phyloP scores from a whole-genome alignment of 23 tunicate genomes.

The Styela clava region DNA sequence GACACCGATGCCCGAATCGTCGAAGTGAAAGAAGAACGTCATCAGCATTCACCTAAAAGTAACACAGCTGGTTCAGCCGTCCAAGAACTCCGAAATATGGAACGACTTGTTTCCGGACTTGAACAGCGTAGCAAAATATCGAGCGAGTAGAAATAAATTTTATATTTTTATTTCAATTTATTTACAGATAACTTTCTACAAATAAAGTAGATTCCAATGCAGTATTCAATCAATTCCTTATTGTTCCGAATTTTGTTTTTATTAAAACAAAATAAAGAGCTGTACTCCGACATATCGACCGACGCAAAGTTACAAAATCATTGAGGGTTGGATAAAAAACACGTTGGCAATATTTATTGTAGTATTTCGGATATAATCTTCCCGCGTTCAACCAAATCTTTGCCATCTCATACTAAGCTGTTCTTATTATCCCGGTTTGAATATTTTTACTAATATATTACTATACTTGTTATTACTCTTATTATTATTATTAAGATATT shows the following conservation, averaged over 20 bases:
- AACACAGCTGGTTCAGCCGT: slow-evolving; percentile 6
- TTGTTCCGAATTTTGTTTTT: slow-evolving; percentile 8
- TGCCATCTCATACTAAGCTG: neutral
- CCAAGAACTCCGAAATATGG: slow-evolving; percentile 64
- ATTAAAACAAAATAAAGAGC: neutral
- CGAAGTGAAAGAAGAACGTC: slow-evolving; percentile 17
- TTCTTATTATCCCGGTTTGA: too few species aligned
- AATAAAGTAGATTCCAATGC: neutral
- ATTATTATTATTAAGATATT: too few species aligned
- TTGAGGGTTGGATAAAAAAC: too few species aligned
- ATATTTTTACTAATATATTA: neutral
- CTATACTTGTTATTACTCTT: neutral
- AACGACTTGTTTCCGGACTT: slow-evolving; percentile 53
- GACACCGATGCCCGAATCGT: slow-evolving; percentile 43
- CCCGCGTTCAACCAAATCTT: neutral
- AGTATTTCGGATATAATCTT: too few species aligned
- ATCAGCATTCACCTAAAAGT: slow-evolving; percentile 6
- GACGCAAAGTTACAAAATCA: too few species aligned
- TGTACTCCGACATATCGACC: neutral
- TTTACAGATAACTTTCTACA: neutral
- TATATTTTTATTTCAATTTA: neutral
- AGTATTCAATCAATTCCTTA: slow-evolving; percentile 11
- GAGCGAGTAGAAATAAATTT: slow-evolving; percentile 9
- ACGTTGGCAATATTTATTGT: too few species aligned
- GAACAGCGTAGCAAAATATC: slow-evolving; percentile 17